Percentiles rank a stretch among this genome's conserved stretches.
Conservation (phyloP, 1,140 invertebrate genomes). For the Diuraphis noxia region DNA sequence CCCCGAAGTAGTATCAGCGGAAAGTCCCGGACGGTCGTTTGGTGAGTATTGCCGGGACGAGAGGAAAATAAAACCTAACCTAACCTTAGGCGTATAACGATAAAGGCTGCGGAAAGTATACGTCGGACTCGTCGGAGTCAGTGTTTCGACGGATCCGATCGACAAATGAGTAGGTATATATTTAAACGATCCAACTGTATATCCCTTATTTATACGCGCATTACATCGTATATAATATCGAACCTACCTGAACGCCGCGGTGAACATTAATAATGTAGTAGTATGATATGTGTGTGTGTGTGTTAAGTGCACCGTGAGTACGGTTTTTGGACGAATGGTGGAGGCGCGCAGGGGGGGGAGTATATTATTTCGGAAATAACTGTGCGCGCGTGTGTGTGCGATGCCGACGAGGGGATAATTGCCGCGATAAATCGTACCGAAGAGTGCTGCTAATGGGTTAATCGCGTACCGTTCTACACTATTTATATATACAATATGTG, state of each 20-base stretch:
- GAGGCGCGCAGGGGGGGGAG: too few species aligned
- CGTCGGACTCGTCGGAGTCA: not conserved
- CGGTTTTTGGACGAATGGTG: not conserved
- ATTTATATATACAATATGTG: too few species aligned
- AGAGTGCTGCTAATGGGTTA: constrained; percentile 26
- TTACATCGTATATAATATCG: not conserved
- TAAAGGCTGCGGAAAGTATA: not conserved
- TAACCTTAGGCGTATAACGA: too few species aligned
- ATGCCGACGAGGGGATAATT: constrained; percentile 14
- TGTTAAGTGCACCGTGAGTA: not conserved
- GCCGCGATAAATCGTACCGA: constrained; percentile 23
- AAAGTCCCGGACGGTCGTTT: too few species aligned
- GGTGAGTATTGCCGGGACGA: too few species aligned
- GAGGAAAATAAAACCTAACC: too few species aligned
- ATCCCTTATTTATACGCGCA: not conserved
- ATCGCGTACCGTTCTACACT: not conserved
- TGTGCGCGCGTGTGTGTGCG: not conserved
- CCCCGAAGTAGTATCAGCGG: too few species aligned
- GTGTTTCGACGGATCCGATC: not conserved
- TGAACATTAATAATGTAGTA: too few species aligned
- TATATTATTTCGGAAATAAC: not conserved
- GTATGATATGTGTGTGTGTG: not conserved
- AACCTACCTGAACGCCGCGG: not conserved
- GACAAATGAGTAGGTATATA: too few species aligned
- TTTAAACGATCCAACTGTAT: not conserved